Base-by-base conservation (phyloP, 92 coral and sea anemone species). In the Siderastrea radians region DNA sequence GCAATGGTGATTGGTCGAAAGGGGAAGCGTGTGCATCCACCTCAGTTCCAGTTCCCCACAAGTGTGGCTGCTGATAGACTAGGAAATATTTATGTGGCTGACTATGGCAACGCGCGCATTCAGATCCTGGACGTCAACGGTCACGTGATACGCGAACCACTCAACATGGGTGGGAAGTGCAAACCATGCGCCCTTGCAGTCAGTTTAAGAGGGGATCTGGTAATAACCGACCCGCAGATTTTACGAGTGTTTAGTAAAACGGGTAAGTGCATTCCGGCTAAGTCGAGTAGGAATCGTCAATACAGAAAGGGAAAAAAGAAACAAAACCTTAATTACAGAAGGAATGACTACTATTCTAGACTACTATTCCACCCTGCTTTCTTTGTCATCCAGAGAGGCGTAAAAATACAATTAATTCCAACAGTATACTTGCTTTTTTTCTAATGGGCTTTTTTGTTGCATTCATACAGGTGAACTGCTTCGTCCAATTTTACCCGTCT, bases 131-230 rank as follows among this genome's bases (percentile, higher is more conserved):
- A 85, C 51, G 7, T 57, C 48, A 86, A 84, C 26, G 98, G 99
- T 49, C 86, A 86, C 53, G 74, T 89, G 26, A 60, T 68, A 54
- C 93, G 94, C 68, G 95, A 95, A 59, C 99, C 99, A 4, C 92
- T 97, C n/a, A 88, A 92, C 54, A 63, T 97, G 79, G 98, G 96
- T 79, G 98, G 99, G 86, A 97, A 95, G 74, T 93, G 94, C 60
- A 95, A 90, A 47, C 99, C 98, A 62, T 88, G 93, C 85, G 96
- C 98, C 47, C 68, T 97, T 74, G 94, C 98, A 16, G 96, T 97
- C 82, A 95, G 94, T 62, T 64, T 16, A 7, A 73, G 87, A 51
- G 98, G 97, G 62, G 94, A 97, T 69, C 86, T 95, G 59, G 94
- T 94, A 52, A 82, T 97, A 87, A 97, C 96, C 26, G 97, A 97